These are phyloP conservation scores for Passerculus sandwichensis DNA, from an alignment of 2,797 vertebrate species.

Conservation along the genomic window DNA sequence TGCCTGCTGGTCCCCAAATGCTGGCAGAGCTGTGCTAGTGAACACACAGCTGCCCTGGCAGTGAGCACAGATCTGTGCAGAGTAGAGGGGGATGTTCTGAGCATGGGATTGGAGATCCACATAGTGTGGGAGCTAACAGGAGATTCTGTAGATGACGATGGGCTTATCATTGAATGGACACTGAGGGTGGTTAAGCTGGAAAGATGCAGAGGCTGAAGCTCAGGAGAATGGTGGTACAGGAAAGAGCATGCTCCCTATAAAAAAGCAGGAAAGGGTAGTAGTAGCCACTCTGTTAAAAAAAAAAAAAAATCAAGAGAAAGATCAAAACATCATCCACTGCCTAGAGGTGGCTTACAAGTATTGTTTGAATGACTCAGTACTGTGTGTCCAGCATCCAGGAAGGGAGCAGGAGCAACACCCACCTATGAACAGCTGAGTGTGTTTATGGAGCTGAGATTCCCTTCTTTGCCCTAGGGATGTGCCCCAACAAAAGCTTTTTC, in stretches of 20 bases:
- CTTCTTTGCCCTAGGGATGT: neutral
- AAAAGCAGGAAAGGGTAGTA: neutral
- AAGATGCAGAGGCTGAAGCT: neutral
- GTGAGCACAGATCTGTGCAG: rapidly evolving
- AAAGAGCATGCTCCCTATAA: neutral
- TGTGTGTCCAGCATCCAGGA: neutral
- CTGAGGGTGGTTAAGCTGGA: neutral
- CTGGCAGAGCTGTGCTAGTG: neutral
- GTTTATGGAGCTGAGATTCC: neutral
- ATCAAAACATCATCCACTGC: neutral
- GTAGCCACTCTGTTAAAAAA: neutral
- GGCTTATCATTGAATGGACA: neutral
- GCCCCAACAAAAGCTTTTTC: neutral
- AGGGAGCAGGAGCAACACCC: neutral
- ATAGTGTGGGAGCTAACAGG: neutral
- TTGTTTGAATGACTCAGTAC: neutral
- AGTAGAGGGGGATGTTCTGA: neutral
- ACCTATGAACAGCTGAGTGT: rapidly evolving
- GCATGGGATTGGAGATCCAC: neutral
- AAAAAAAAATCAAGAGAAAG: neutral
- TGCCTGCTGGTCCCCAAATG: neutral
- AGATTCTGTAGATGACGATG: neutral
- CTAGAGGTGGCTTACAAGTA: neutral
- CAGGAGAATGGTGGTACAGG: neutral
- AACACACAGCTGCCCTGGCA: neutral